Evolutionary conservation across 2,888 invertebrate genomes (phyloP).

Genomic region (Pandemis cinnamomeana): DNA sequence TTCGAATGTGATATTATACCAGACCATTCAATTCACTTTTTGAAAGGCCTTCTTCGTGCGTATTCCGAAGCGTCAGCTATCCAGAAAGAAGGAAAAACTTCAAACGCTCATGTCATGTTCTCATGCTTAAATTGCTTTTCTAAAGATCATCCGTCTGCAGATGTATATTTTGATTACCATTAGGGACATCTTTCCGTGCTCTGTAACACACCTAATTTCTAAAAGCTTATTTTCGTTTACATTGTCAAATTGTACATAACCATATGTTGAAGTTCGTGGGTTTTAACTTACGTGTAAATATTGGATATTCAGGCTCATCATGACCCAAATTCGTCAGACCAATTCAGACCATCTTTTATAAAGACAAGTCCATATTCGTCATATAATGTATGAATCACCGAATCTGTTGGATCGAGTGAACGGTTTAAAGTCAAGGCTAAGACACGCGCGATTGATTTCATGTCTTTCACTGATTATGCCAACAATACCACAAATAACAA

Average conservation of each 20-base stretch:
- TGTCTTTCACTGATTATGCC: constrained; percentile 14
- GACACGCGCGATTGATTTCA: constrained; percentile 25
- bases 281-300: background rate
- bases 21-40: background rate
- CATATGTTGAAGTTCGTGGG: too few species aligned
- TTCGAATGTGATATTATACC: background rate
- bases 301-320: background rate
- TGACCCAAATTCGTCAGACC: constrained; percentile 5
- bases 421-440: constrained; percentile 25
- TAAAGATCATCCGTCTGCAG: too few species aligned
- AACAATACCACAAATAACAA: constrained; percentile 8
- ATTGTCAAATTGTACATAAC: too few species aligned
- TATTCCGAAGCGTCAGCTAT: too few species aligned
- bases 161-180: too few species aligned
- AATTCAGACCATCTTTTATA: constrained; percentile 15
- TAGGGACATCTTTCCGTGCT: too few species aligned
- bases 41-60: background rate
- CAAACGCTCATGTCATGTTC: too few species aligned
- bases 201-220: too few species aligned
- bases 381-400: constrained; percentile 26
- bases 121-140: too few species aligned
- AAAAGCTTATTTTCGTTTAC: too few species aligned
- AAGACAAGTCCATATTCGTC: constrained; percentile 25
- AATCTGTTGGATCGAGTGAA: constrained; percentile 18
- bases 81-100: too few species aligned